Percentiles rank a stretch among this genome's conserved stretches.
phyloP scores from a whole-genome alignment of 1,140 invertebrate genomes.

The Chionoecetes opilio region DNA sequence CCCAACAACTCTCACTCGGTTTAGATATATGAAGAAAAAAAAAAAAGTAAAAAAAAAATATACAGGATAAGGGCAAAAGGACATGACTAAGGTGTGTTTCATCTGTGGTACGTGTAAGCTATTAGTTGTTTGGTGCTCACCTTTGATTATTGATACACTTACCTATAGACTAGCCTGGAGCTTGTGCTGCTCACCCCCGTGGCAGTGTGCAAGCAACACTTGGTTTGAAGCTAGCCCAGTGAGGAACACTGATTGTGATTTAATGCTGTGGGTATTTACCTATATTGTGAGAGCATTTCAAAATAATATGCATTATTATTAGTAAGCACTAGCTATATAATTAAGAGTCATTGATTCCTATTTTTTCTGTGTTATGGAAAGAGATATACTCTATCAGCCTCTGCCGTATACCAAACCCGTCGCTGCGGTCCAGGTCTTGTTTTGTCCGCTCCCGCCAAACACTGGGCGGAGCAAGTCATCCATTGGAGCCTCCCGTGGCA shows the following conservation, averaged over 20 bases:
- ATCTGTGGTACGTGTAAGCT: slow-evolving; percentile 7
- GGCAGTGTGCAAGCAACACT: not conserved
- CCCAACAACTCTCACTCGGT: not conserved
- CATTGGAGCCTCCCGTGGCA: not conserved
- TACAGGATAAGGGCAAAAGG: not conserved
- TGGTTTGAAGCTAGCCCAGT: slow-evolving; percentile 6
- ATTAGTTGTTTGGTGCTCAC: slow-evolving; percentile 54
- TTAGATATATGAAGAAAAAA: not conserved
- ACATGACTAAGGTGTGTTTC: slow-evolving; percentile 19
- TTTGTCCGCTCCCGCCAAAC: not conserved
- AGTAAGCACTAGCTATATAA: slow-evolving; percentile 10
- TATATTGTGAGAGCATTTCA: slow-evolving; percentile 20
- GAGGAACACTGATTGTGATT: slow-evolving; percentile 28
- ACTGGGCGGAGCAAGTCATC: not conserved
- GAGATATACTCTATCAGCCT: not conserved
- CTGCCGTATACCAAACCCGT: slow-evolving; percentile 6
- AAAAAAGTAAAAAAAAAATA: slow-evolving; percentile 35
- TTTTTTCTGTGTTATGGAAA: not conserved
- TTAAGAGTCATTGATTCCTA: slow-evolving; percentile 21
- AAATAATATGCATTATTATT: slow-evolving; percentile 32
- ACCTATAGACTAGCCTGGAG: not conserved
- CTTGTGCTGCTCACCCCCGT: not conserved
- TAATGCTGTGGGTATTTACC: slow-evolving; percentile 6
- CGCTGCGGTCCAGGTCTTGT: not conserved
- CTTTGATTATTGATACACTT: slow-evolving; percentile 32